Conservation (phyloP, 2,113 vertebrate genomes). For the Pholis gunnellus region DNA sequence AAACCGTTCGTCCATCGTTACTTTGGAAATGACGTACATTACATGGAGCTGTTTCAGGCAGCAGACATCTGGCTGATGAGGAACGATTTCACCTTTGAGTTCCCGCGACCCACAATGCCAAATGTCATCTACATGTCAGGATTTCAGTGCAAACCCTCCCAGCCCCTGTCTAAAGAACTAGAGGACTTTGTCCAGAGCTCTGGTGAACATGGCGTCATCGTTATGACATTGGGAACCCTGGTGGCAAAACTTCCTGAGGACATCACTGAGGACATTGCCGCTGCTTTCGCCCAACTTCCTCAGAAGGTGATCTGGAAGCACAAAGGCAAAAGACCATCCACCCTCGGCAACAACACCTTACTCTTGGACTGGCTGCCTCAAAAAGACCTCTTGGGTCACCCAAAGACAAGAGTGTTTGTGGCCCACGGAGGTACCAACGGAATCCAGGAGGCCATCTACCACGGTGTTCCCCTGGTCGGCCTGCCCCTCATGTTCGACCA, state of each 20-base stretch:
- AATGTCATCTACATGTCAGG: conserved; percentile 76
- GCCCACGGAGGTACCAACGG: conserved; percentile 79
- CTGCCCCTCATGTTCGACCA: conserved; percentile 76
- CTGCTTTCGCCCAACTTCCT: conserved; percentile 71
- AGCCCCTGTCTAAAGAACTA: conserved; percentile 66
- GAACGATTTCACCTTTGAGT: conserved; percentile 77
- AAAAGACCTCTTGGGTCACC: conserved; percentile 75
- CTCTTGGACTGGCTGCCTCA: conserved; percentile 75
- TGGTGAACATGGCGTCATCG: conserved; percentile 70
- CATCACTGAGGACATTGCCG: conserved; percentile 62
- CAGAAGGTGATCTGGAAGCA: conserved; percentile 75
- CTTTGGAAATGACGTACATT: conserved; percentile 65
- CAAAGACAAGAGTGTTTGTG: conserved; percentile 71
- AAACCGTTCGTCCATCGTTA: conserved; percentile 63
- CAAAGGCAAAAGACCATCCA: conserved; percentile 66
- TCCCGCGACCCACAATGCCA: conserved; percentile 76
- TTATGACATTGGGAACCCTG: conserved; percentile 74
- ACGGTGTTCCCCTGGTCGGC: conserved; percentile 70
- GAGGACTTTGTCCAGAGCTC: conserved; percentile 71
- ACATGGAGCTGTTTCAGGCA: conserved; percentile 75
- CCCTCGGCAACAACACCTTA: conserved; percentile 69
- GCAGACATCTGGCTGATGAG: conserved; percentile 80
- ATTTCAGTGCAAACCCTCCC: conserved; percentile 77
- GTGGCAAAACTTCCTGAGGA: conserved; percentile 70
- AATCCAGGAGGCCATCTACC: conserved; percentile 74